Evolutionary conservation across 2,797 vertebrate genomes (phyloP).

Genomic region (Bradypus variegatus): DNA sequence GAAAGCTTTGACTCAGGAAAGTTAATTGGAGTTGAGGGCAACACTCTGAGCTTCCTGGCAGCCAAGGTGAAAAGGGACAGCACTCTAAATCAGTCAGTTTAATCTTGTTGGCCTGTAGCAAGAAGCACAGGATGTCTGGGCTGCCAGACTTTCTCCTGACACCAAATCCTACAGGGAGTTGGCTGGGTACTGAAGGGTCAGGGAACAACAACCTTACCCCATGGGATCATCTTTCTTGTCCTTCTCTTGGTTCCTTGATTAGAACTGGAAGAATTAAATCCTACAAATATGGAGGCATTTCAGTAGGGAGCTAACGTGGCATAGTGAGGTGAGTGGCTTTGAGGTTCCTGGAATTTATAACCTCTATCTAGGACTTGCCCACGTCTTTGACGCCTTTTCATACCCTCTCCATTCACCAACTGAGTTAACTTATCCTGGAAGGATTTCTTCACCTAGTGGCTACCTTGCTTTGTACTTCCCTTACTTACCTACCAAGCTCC

Average conservation of each 20-base stretch:
- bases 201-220: background rate
- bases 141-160: background rate
- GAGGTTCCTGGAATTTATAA: background rate
- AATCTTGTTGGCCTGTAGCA: background rate
- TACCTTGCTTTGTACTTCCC: background rate
- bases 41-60: background rate
- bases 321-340: background rate
- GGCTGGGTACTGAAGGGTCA: background rate
- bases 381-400: background rate
- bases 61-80: background rate
- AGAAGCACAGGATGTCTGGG: background rate
- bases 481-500: background rate
- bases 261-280: conserved; percentile 1
- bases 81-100: background rate
- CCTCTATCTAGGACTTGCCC: background rate
- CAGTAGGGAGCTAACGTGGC: background rate
- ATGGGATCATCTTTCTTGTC: background rate
- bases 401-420: too few species aligned
- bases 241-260: background rate
- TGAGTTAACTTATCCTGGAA: background rate
- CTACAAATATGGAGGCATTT: background rate
- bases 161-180: background rate
- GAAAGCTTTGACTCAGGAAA: background rate
- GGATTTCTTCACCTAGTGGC: background rate
- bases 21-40: background rate